A percentile compares a stretch with the other conserved stretches of the same genome.
Evolutionary conservation across 2,113 vertebrate species (phyloP).

Genomic region (Suricata suricatta): DNA sequence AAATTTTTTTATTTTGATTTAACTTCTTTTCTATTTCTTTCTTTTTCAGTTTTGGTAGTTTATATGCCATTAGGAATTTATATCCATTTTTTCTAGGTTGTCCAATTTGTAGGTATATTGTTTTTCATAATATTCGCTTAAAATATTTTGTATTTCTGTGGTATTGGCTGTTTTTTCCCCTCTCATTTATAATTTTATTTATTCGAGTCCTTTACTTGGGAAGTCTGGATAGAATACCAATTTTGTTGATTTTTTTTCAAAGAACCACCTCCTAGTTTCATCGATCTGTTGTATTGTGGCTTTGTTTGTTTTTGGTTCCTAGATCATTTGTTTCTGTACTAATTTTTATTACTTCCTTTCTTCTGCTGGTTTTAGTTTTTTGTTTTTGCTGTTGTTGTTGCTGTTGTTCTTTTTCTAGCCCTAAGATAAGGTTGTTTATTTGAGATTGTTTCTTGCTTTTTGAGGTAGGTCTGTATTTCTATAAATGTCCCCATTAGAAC

Average conservation of each 20-base stretch:
- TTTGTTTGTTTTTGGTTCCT: not conserved
- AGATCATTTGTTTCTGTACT: not conserved
- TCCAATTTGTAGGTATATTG: not conserved
- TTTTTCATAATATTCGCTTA: not conserved
- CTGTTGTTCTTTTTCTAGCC: not conserved
- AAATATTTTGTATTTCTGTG: not conserved
- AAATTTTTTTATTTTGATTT: not conserved
- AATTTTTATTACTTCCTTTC: not conserved
- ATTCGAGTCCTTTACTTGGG: not conserved
- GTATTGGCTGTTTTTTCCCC: not conserved
- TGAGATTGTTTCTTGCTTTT: not conserved
- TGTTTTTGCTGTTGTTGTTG: not conserved
- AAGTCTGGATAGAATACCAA: not conserved
- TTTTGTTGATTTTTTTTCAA: not conserved
- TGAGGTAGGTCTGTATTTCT: not conserved
- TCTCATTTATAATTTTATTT: not conserved
- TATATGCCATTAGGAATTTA: not conserved
- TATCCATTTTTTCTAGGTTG: not conserved
- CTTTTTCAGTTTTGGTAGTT: not conserved
- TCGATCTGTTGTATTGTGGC: not conserved
- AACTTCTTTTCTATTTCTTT: not conserved
- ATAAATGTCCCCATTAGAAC: not conserved
- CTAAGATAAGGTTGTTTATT: not conserved
- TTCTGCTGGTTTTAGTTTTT: not conserved
- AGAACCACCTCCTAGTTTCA: not conserved